These are phyloP conservation scores for Labeo catla DNA, from an alignment of 2,113 vertebrate species.

Conservation along the genomic window DNA sequence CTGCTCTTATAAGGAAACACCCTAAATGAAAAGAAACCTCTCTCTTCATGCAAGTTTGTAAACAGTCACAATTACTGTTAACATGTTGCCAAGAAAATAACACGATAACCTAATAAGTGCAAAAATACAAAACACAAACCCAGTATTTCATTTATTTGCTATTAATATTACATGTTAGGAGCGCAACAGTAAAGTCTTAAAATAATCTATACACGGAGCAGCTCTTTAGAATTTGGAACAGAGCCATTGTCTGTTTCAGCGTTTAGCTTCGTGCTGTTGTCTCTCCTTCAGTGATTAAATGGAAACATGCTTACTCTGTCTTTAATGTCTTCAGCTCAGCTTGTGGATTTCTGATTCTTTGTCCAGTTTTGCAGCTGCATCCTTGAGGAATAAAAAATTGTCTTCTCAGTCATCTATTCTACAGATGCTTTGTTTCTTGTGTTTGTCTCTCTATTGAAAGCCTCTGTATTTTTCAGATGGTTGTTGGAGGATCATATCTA, in stretches of 20 bases:
- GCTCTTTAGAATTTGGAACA: conserved; percentile 17
- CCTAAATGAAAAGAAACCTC: not conserved
- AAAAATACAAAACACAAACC: not conserved
- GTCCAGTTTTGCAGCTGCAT: conserved; percentile 29
- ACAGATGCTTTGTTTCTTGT: conserved; percentile 38
- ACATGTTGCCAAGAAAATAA: not conserved
- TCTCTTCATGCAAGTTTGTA: not conserved
- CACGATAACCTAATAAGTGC: not conserved
- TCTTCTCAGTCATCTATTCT: conserved; percentile 31
- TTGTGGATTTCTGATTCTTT: conserved; percentile 2
- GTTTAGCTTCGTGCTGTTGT: not conserved
- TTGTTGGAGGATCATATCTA: conserved; percentile 31
- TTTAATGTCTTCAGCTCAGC: conserved; percentile 2
- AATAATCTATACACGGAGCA: not conserved
- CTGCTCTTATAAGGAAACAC: not conserved
- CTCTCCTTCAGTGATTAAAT: not conserved
- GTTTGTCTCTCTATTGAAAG: conserved; percentile 30
- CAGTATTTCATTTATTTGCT: not conserved
- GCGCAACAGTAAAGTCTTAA: not conserved
- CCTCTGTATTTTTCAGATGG: conserved; percentile 41
- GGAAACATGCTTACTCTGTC: not conserved
- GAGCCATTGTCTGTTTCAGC: not conserved
- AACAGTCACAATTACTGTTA: not conserved
- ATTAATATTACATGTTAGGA: too few species aligned
- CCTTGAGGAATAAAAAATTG: not conserved